A percentile compares a stretch with the other conserved stretches of the same genome.
Evolutionary conservation across 2,888 invertebrate species (phyloP).

Genomic region (Chrysodeixis includens): DNA sequence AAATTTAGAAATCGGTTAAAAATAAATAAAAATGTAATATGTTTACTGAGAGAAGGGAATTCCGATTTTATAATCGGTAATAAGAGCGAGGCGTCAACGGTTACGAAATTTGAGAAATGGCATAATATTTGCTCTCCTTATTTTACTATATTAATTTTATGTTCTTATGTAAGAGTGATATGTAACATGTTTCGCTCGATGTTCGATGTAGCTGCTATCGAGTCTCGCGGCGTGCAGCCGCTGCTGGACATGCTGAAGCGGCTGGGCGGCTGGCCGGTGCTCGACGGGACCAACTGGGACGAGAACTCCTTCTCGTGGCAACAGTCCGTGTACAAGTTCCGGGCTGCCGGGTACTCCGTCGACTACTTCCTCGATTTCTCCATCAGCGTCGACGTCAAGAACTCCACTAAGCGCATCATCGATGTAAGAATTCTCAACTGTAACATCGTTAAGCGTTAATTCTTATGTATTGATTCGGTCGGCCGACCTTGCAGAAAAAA

Average conservation of each 20-base stretch:
- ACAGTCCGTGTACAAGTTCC: constrained; percentile 94
- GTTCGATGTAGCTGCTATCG: constrained; percentile 92
- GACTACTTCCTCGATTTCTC: constrained; percentile 97
- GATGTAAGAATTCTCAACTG: constrained; percentile 90
- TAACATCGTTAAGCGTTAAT: constrained; percentile 12
- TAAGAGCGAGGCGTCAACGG: neutral
- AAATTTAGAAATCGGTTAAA: no score
- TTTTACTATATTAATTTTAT: neutral
- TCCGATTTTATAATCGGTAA: neutral
- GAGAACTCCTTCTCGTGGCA: constrained; percentile 94
- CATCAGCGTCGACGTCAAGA: constrained; percentile 96
- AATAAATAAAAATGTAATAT: neutral
- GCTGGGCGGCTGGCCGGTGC: constrained; percentile 98
- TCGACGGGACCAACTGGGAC: constrained; percentile 93
- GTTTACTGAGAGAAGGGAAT: constrained; percentile 15
- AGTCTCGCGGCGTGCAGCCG: constrained; percentile 93
- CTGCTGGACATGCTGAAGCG: constrained; percentile 91
- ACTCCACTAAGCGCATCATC: constrained; percentile 94
- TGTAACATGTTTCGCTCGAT: neutral
- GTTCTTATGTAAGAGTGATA: constrained; percentile 6
- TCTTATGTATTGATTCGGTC: constrained; percentile 53
- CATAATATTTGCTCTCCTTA: constrained; percentile 3
- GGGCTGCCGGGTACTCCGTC: constrained; percentile 94
- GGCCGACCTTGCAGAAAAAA: constrained; percentile 61
- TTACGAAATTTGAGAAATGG: neutral